A percentile compares a stretch with the other conserved stretches of the same genome.
phyloP scores from a whole-genome alignment of 2,888 invertebrate genomes.

The Tigriopus californicus region DNA sequence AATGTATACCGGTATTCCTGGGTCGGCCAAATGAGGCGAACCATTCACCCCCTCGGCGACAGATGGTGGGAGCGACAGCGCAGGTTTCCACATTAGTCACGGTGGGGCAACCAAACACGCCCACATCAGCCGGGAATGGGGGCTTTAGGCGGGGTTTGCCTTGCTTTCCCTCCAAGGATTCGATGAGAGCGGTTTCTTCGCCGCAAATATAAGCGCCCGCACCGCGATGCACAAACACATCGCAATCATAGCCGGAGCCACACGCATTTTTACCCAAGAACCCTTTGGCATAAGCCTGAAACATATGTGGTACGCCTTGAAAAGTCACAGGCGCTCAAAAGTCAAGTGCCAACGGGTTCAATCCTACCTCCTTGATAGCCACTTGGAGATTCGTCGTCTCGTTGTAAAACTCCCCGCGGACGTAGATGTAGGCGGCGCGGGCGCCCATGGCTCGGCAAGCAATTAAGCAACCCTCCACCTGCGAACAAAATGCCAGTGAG shows the following conservation, averaged over 20 bases:
- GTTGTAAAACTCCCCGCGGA: conserved; percentile 98
- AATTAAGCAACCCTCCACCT: conserved; percentile 73
- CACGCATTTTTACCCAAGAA: conserved; percentile 88
- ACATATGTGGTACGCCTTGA: too few relatives aligned
- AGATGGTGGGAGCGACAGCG: conserved; percentile 88
- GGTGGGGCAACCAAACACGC: conserved; percentile 95
- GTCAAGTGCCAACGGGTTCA: too few relatives aligned
- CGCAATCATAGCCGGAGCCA: conserved; percentile 88
- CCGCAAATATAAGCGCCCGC: conserved; percentile 99
- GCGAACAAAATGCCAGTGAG: too few relatives aligned
- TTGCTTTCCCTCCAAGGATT: conserved; percentile 79
- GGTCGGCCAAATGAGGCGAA: conserved; percentile 88
- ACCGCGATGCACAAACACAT: conserved; percentile 68
- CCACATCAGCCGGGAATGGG: conserved; percentile 96
- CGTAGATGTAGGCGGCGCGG: conserved; percentile 94
- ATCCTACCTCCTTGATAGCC: conserved; percentile 83
- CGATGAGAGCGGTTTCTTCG: conserved; percentile 95
- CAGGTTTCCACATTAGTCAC: conserved; percentile 98
- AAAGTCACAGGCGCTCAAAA: too few relatives aligned
- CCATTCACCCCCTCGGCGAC: conserved; percentile 86
- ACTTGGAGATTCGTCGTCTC: conserved; percentile 96
- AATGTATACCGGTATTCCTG: conserved; percentile 59
- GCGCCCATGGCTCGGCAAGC: conserved; percentile 94
- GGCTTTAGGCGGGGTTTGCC: conserved; percentile 68
- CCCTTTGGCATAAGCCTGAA: conserved; percentile 90